phyloP scores from a whole-genome alignment of 2,888 invertebrate species.

The Abrostola tripartita region DNA sequence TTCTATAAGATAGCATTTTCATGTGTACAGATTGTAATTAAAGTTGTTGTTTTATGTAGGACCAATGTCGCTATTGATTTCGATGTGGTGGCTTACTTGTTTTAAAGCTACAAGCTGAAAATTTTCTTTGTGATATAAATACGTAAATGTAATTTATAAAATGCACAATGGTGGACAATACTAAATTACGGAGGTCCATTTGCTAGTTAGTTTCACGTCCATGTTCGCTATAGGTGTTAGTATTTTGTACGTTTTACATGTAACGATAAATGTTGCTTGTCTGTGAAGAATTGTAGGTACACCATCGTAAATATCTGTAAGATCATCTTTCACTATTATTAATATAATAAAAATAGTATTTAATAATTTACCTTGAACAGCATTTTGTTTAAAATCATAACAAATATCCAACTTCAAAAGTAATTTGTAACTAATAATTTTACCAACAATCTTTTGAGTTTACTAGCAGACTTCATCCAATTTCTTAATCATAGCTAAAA shows the following conservation, averaged over 20 bases:
- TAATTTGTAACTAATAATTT: slow-evolving; percentile 12
- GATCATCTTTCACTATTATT: slow-evolving; percentile 17
- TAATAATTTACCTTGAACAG: slow-evolving; percentile 28
- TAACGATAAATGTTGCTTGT: slow-evolving; percentile 69
- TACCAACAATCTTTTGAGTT: slow-evolving; percentile 15
- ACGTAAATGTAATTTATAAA: slow-evolving; percentile 72
- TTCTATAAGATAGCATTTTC: slow-evolving; percentile 72
- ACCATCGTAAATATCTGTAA: slow-evolving; percentile 24
- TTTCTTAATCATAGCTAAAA: neutral
- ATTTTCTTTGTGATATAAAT: slow-evolving; percentile 81
- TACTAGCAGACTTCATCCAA: neutral
- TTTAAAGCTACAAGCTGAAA: slow-evolving; percentile 66
- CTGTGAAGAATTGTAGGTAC: slow-evolving; percentile 33
- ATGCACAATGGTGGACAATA: slow-evolving; percentile 88
- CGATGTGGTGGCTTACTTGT: slow-evolving; percentile 63
- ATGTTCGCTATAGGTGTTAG: slow-evolving; percentile 77
- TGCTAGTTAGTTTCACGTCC: slow-evolving; percentile 81
- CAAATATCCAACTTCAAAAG: neutral
- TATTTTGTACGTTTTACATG: slow-evolving; percentile 77
- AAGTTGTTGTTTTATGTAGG: slow-evolving; percentile 69
- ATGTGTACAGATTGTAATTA: slow-evolving; percentile 55
- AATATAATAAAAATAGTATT: slow-evolving; percentile 12
- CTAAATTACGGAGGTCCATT: slow-evolving; percentile 85
- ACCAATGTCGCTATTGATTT: slow-evolving; percentile 71
- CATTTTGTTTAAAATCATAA: slow-evolving; percentile 20